A percentile compares a stretch with the other conserved stretches of the same genome.
These are phyloP conservation scores for Uromys caudimaculatus DNA, from an alignment of 2,797 vertebrate genomes.

Conservation along the genomic window DNA sequence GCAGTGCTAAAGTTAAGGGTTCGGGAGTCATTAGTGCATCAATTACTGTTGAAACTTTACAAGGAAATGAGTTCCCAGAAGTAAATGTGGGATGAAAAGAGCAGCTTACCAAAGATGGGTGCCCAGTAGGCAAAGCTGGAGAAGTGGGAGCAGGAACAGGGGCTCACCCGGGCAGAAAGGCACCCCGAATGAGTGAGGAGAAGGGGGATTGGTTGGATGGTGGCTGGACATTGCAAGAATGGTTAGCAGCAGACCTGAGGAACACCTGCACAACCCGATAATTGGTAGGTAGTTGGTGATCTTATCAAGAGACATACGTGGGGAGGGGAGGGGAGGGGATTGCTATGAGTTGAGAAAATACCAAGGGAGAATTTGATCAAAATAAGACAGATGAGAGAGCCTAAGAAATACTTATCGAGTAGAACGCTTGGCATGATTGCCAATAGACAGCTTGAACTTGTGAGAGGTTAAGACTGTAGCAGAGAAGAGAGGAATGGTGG, in stretches of 20 bases:
- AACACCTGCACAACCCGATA: neutral
- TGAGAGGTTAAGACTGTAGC: neutral
- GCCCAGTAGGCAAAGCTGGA: neutral
- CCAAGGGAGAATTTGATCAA: neutral
- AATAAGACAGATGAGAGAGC: neutral
- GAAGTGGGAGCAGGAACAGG: neutral
- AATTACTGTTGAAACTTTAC: neutral
- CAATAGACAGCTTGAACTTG: neutral
- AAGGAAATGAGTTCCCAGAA: neutral
- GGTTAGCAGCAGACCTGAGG: neutral
- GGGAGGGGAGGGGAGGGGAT: neutral
- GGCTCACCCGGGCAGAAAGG: neutral
- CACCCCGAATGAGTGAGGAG: neutral
- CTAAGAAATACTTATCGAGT: constrained; percentile 5
- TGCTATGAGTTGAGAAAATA: neutral
- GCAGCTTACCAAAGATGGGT: neutral
- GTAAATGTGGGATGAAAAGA: neutral
- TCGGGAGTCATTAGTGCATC: neutral
- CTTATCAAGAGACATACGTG: neutral
- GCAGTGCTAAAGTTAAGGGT: neutral
- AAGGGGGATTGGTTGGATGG: neutral
- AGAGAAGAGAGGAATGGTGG: neutral
- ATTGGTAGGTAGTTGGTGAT: neutral
- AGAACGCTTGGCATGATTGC: neutral
- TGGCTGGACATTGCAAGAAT: neutral